These are phyloP conservation scores for Erpetoichthys calabaricus DNA, from an alignment of 2,797 vertebrate genomes.

Conservation along the genomic window DNA sequence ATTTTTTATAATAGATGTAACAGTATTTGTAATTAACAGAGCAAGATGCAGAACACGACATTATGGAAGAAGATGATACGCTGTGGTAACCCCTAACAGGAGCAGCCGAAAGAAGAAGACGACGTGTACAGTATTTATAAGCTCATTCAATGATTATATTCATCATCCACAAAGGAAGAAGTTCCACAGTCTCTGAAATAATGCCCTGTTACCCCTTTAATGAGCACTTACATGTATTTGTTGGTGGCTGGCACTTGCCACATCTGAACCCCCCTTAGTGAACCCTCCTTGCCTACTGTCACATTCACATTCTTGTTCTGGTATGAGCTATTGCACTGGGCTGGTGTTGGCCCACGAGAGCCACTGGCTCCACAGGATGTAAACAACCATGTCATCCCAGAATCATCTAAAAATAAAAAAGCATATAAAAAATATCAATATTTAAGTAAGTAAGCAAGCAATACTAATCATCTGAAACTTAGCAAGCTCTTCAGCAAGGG, in stretches of 20 bases:
- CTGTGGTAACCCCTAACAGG: too few relatives aligned
- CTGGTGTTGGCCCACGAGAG: slow-evolving; percentile 64
- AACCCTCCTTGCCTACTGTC: slow-evolving; percentile 51
- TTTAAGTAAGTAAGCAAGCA: too few relatives aligned
- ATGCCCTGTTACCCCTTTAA: slow-evolving; percentile 3
- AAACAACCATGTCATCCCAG: slow-evolving; percentile 64
- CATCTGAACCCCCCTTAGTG: slow-evolving; percentile 62
- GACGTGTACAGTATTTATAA: too few relatives aligned
- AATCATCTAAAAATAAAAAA: slow-evolving; percentile 36
- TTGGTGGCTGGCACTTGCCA: slow-evolving; percentile 70
- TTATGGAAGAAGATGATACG: too few relatives aligned
- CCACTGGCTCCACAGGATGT: slow-evolving; percentile 72
- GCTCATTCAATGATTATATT: too few relatives aligned
- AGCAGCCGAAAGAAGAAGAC: too few relatives aligned
- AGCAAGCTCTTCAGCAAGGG: too few relatives aligned
- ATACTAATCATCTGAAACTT: too few relatives aligned
- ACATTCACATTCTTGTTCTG: slow-evolving; percentile 62
- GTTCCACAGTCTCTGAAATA: neutral
- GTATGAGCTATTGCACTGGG: slow-evolving; percentile 71
- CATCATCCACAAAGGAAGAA: slow-evolving; percentile 3
- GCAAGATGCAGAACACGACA: too few relatives aligned
- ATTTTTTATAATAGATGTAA: too few relatives aligned
- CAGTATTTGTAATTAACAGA: too few relatives aligned
- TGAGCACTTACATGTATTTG: slow-evolving; percentile 54
- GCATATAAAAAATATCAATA: neutral